phyloP scores from a whole-genome alignment of 2,113 vertebrate genomes.

The Charadrius vociferus region DNA sequence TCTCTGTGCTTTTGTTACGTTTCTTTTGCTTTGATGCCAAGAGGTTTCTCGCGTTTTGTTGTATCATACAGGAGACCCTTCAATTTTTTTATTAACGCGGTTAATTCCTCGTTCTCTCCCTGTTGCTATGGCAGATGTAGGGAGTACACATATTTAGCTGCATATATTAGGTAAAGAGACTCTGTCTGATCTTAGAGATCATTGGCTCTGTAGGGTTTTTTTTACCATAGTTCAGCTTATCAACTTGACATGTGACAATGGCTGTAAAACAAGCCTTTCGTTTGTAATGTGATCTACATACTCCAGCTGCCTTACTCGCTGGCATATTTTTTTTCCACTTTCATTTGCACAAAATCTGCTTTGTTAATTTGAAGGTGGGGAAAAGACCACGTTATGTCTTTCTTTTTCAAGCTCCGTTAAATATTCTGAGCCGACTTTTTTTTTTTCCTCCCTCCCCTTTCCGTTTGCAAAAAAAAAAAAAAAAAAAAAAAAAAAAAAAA shows the following conservation, averaged over 20 bases:
- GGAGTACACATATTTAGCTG: slow-evolving; percentile 26
- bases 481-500: neutral
- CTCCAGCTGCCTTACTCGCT: neutral
- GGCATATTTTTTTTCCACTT: neutral
- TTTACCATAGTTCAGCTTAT: slow-evolving; percentile 50
- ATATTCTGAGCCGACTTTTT: neutral
- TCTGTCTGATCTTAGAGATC: slow-evolving; percentile 40
- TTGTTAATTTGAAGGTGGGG: slow-evolving; percentile 12
- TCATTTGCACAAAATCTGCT: neutral
- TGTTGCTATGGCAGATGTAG: slow-evolving; percentile 58
- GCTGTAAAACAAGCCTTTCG: slow-evolving; percentile 50
- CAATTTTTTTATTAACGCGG: slow-evolving; percentile 11
- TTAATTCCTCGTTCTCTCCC: slow-evolving; percentile 38
- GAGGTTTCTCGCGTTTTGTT: slow-evolving; percentile 9
- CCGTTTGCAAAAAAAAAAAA: neutral
- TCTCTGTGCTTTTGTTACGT: slow-evolving; percentile 10
- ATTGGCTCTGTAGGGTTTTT: neutral
- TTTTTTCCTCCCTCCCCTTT: slow-evolving; percentile 1
- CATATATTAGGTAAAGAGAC: slow-evolving; percentile 35
- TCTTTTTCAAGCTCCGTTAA: slow-evolving; percentile 45
- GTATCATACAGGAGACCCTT: neutral
- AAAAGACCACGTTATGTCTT: neutral
- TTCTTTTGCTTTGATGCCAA: slow-evolving; percentile 53
- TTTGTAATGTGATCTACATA: slow-evolving; percentile 19
- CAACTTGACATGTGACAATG: slow-evolving; percentile 54